These are phyloP conservation scores for Pangasianodon gigas DNA, from an alignment of 2,113 vertebrate genomes.

Conservation along the genomic window DNA sequence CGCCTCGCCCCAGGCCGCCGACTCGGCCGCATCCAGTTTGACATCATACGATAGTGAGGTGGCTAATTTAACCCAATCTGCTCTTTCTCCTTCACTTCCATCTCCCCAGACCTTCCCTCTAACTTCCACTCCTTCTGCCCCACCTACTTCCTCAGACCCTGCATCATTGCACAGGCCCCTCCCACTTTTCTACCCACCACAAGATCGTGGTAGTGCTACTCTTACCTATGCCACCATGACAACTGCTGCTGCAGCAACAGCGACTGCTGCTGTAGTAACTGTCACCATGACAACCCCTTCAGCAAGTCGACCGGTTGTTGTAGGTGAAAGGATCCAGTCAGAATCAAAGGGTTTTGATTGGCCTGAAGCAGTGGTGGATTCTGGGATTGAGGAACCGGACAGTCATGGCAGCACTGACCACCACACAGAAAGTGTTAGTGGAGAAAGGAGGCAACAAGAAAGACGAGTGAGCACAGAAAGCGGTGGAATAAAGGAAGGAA, in stretches of 20 bases:
- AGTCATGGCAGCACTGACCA: conserved; percentile 89
- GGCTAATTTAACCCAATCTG: conserved; percentile 86
- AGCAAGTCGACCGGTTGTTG: conserved; percentile 39
- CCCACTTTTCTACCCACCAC: conserved; percentile 68
- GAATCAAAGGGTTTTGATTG: conserved; percentile 68
- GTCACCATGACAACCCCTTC: conserved; percentile 70
- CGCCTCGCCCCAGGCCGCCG: conserved; percentile 74
- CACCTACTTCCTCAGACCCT: conserved; percentile 53
- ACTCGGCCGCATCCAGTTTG: conserved; percentile 87
- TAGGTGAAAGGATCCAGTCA: conserved; percentile 35
- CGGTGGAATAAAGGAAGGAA: conserved; percentile 57
- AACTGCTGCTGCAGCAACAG: conserved; percentile 71
- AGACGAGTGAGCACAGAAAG: conserved; percentile 41
- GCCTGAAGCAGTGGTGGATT: conserved; percentile 81
- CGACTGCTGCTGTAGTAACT: conserved; percentile 48
- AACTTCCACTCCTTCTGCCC: conserved; percentile 56
- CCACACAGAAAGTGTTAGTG: conserved; percentile 80
- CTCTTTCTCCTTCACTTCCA: conserved; percentile 71
- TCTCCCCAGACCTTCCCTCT: conserved; percentile 69
- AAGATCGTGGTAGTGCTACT: conserved; percentile 68
- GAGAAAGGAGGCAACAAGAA: conserved; percentile 55
- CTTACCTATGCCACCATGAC: conserved; percentile 58
- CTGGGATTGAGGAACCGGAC: conserved; percentile 88
- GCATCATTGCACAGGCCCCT: conserved; percentile 71
- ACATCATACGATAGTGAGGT: conserved; percentile 93